Base-by-base conservation (phyloP, 2,797 vertebrate species). In the Lateolabrax maculatus region DNA sequence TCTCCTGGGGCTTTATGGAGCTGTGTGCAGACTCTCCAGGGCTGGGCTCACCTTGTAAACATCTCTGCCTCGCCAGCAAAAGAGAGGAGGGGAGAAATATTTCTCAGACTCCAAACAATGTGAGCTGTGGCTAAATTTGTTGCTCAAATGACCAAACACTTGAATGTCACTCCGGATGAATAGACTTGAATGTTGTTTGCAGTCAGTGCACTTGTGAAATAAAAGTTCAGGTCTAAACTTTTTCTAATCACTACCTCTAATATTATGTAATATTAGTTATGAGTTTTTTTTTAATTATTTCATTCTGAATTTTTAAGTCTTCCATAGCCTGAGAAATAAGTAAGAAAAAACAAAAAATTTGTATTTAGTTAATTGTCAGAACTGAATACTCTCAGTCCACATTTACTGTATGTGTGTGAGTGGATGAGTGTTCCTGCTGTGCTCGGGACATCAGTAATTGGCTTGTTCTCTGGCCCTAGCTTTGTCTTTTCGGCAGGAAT, bases 41-140 rank as follows among this genome's bases (percentile, higher is more conserved):
- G 62, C 86, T 53, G 60, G 37, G 34, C 72, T 89, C 81, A 90
- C 88, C 92, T 93, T 88, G 85, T 91, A 93, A 94, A 94, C 89
- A 88, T 77, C 74, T 79, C 65, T 53, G 62, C 64, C 41, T 52
- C 36, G 46, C 80, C 70, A 80, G 81, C 36, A 56, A 66, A 78
- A 18, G 52, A 76, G 58, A 70, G 6, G 41, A 52, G 36, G 57
- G 63, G 36, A 63, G 56, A 67, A 75, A 77, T 68, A 43, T 83
- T 71, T 37, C 64, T 75, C 49, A 27, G 49, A 74, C 62, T 79
- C 56, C 61, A 74, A 68, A 84, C 69, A 73, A 60, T n/a, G 67
- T 68, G 68, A 72, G 63, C 41, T 66, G 71, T 74, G 62, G 72
- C 53, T 41, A n/a, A 69, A 61, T 62, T 43, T 1, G 23, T 65